Evolutionary conservation across 2,888 invertebrate species (phyloP).

Genomic region (Ectobius pallidus): DNA sequence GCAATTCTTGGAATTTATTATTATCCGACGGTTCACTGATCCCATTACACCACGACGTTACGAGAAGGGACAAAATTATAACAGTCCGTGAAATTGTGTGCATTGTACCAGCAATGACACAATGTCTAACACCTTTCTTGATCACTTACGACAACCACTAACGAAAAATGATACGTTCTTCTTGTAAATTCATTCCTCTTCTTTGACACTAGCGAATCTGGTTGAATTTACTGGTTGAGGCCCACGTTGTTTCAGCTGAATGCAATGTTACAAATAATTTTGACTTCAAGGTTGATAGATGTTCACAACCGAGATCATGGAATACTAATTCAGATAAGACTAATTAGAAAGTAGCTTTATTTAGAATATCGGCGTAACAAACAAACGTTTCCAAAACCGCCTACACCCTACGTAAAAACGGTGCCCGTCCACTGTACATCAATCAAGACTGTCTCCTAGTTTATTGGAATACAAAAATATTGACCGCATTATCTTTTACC

Average conservation of each 20-base stretch:
- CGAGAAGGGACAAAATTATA: conserved; percentile 38
- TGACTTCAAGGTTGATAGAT: conserved; percentile 38
- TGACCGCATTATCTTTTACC: conserved; percentile 8
- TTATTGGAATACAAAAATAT: not conserved
- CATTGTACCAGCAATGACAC: conserved; percentile 35
- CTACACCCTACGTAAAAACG: not conserved
- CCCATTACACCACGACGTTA: conserved; percentile 35
- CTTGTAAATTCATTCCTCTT: conserved; percentile 28
- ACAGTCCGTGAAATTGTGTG: conserved; percentile 36
- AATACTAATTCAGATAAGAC: conserved; percentile 25
- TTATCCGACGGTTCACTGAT: conserved; percentile 39
- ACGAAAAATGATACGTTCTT: conserved; percentile 8
- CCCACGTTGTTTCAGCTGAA: conserved; percentile 4
- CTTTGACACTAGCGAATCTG: not conserved
- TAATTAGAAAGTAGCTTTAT: conserved; percentile 20
- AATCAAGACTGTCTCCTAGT: not conserved
- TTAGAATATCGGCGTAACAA: not conserved
- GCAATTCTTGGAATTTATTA: conserved; percentile 27
- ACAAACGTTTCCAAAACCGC: not conserved
- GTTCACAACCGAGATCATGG: conserved; percentile 36
- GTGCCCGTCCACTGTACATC: not conserved
- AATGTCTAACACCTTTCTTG: not conserved
- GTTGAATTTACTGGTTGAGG: conserved; percentile 1
- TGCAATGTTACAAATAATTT: conserved; percentile 20
- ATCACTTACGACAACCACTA: not conserved